Conservation (phyloP, 2,888 invertebrate species). For the Heliconius cydno region DNA sequence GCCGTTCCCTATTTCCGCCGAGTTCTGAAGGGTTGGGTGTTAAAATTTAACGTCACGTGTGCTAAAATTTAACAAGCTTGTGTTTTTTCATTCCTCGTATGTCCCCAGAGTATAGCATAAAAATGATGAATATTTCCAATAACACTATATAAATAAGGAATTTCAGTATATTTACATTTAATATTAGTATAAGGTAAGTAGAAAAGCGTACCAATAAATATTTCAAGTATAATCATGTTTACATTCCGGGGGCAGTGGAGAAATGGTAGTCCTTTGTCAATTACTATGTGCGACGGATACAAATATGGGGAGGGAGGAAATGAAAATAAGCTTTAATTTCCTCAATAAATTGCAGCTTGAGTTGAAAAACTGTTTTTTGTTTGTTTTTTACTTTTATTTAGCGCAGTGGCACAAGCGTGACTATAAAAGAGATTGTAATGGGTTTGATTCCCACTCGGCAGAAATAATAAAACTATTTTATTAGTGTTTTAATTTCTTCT, state of each 20-base stretch:
- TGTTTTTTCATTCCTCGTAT: too few species aligned
- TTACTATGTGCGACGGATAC: background rate
- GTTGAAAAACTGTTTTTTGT: background rate
- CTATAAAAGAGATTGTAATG: too few species aligned
- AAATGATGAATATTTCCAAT: background rate
- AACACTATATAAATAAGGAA: background rate
- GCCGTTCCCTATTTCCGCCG: too few species aligned
- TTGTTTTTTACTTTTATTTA: background rate
- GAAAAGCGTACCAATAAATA: constrained; percentile 19
- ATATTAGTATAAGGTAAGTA: constrained; percentile 23
- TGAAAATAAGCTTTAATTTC: constrained; percentile 12
- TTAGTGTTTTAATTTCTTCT: too few species aligned
- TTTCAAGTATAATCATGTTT: constrained; percentile 23
- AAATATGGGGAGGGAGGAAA: background rate
- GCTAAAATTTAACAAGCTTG: too few species aligned
- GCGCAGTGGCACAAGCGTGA: too few species aligned
- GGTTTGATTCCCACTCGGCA: too few species aligned
- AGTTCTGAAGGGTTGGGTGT: too few species aligned
- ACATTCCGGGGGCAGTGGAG: background rate
- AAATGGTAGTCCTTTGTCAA: constrained; percentile 19
- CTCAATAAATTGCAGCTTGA: background rate
- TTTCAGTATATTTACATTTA: background rate
- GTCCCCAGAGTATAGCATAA: background rate
- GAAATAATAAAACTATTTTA: too few species aligned
- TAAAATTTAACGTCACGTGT: too few species aligned